phyloP scores from a whole-genome alignment of 2,888 invertebrate species.

The Ditula angustiorana region DNA sequence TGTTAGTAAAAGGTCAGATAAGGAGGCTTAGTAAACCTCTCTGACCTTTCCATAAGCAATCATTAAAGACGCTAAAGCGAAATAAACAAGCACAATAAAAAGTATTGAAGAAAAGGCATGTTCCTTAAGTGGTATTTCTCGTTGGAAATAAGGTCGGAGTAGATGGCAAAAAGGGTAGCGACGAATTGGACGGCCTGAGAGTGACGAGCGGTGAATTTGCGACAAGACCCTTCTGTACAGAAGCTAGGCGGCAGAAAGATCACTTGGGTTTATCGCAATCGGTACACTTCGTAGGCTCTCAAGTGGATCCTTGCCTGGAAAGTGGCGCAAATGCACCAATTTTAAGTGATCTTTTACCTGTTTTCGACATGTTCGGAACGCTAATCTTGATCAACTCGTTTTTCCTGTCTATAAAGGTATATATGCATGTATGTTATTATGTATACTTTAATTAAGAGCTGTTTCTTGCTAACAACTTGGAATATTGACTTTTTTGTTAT shows the following conservation, averaged over 20 bases:
- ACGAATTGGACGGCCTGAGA: conserved; percentile 44
- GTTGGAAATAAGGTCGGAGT: conserved; percentile 38
- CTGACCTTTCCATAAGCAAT: conserved; percentile 15
- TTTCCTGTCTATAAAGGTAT: no score
- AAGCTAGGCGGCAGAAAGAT: conserved; percentile 15
- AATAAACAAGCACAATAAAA: conserved; percentile 30
- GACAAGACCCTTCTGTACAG: conserved; percentile 31
- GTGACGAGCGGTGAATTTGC: conserved; percentile 43
- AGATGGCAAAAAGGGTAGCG: conserved; percentile 40
- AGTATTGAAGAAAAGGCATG: conserved; percentile 40
- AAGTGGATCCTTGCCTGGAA: neutral
- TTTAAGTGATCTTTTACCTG: no score
- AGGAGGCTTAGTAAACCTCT: neutral
- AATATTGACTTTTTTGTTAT: no score
- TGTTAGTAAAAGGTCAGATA: neutral
- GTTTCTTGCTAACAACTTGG: no score
- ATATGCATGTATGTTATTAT: no score
- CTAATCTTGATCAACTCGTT: no score
- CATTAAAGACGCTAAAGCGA: conserved; percentile 20
- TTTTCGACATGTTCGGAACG: no score
- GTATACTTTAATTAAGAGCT: no score
- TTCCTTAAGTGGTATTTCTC: conserved; percentile 42
- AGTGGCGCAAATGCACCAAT: no score
- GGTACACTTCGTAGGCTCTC: neutral
- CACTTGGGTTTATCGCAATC: conserved; percentile 11